These are phyloP conservation scores for Clavelina lepadiformis DNA, from an alignment of 23 tunicate genomes.

Conservation along the genomic window DNA sequence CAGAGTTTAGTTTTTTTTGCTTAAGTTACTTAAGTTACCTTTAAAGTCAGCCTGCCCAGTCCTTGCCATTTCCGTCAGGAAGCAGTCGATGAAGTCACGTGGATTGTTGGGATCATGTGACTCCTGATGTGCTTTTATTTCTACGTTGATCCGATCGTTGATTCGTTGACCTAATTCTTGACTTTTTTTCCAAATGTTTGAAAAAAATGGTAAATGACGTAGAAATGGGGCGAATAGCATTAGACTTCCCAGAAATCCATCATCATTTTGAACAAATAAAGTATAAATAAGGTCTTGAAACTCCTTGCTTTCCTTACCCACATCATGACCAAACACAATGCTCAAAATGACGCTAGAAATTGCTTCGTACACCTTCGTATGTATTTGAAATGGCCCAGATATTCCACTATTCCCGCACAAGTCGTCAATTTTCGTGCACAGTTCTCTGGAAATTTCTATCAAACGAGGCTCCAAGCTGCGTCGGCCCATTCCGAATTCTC, in stretches of 20 bases:
- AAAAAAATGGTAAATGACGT: slow-evolving; percentile 20
- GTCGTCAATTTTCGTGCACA: slow-evolving; percentile 25
- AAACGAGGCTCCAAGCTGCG: slow-evolving; percentile 50
- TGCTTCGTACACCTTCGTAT: slow-evolving; percentile 13
- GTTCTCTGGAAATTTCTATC: slow-evolving; percentile 15
- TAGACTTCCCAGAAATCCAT: slow-evolving; percentile 6
- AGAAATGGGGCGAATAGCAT: slow-evolving; percentile 29
- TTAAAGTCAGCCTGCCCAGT: no score
- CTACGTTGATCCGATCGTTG: slow-evolving; percentile 3
- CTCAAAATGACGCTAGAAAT: slow-evolving; percentile 31
- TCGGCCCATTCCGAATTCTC: slow-evolving; percentile 57
- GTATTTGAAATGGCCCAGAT: slow-evolving; percentile 3
- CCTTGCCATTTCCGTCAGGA: slow-evolving; percentile 17
- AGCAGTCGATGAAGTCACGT: slow-evolving; percentile 39
- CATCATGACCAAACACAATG: slow-evolving; percentile 19
- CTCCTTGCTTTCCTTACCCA: slow-evolving; percentile 23
- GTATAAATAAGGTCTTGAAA: slow-evolving; percentile 9
- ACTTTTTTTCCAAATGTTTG: background rate
- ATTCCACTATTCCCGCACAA: background rate
- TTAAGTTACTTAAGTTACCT: no score
- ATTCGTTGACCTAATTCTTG: background rate
- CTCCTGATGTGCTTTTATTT: slow-evolving; percentile 21
- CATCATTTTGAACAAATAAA: slow-evolving; percentile 12
- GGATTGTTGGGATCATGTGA: slow-evolving; percentile 23
- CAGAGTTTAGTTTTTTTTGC: no score